Conservation (phyloP, 2,888 invertebrate genomes). For the Philereme transversata region DNA sequence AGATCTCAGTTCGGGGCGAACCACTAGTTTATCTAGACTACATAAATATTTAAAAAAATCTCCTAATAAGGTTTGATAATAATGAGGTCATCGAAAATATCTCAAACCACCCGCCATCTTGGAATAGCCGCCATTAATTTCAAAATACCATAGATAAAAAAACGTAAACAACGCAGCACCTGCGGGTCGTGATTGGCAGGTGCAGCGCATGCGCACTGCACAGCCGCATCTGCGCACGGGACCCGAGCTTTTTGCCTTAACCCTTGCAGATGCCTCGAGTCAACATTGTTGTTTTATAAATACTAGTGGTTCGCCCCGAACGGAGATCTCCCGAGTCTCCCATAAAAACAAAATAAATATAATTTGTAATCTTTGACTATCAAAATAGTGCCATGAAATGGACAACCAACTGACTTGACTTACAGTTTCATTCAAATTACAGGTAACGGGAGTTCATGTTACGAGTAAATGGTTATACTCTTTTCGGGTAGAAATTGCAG, state of each 20-base stretch:
- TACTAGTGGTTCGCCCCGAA: conserved; percentile 4
- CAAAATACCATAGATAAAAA: conserved; percentile 52
- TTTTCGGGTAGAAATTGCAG: too few relatives aligned
- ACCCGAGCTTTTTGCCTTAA: conserved; percentile 37
- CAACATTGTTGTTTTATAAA: conserved; percentile 31
- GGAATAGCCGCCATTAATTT: conserved; percentile 32
- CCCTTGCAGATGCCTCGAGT: conserved; percentile 44
- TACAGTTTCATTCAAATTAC: too few relatives aligned
- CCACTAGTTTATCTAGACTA: too few relatives aligned
- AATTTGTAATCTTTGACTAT: too few relatives aligned
- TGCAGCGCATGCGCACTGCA: conserved; percentile 50
- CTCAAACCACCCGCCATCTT: conserved; percentile 36
- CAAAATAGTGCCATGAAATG: too few relatives aligned
- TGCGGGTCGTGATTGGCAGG: conserved; percentile 80
- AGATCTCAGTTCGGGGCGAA: too few relatives aligned
- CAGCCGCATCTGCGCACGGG: conserved; percentile 68
- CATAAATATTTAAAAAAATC: not conserved
- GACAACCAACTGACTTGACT: too few relatives aligned
- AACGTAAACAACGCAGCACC: conserved; percentile 75
- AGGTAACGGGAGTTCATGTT: too few relatives aligned
- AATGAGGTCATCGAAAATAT: conserved; percentile 6
- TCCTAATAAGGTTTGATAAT: not conserved
- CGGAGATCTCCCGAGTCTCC: too few relatives aligned
- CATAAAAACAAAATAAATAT: too few relatives aligned
- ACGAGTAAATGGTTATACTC: too few relatives aligned